These are phyloP conservation scores for Pilophorus perplexus DNA, from an alignment of 2,888 invertebrate genomes.

Conservation along the genomic window DNA sequence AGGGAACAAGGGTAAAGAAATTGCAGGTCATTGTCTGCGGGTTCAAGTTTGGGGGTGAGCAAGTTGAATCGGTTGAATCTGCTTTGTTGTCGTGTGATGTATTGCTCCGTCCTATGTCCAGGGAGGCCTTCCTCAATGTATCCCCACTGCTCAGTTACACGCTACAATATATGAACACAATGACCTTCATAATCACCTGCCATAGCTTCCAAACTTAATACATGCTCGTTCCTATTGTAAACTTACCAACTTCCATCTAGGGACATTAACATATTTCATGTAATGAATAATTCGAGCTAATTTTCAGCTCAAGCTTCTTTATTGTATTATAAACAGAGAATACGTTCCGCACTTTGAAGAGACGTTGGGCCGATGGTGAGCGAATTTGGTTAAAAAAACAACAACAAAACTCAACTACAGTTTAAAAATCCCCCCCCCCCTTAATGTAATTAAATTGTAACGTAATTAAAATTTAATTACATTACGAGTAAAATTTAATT, in stretches of 20 bases:
- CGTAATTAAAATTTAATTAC: too few relatives aligned
- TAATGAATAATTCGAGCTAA: too few relatives aligned
- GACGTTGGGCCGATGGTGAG: too few relatives aligned
- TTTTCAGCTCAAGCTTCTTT: too few relatives aligned
- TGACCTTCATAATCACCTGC: constrained; percentile 38
- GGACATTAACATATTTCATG: constrained; percentile 27
- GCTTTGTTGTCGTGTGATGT: constrained; percentile 44
- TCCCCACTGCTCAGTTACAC: constrained; percentile 35
- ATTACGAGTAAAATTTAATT: too few relatives aligned
- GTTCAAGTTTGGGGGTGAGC: constrained; percentile 28
- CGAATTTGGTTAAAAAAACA: too few relatives aligned
- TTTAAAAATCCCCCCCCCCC: too few relatives aligned
- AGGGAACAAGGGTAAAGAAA: constrained; percentile 19
- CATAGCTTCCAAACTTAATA: constrained; percentile 31
- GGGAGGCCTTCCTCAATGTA: constrained; percentile 23
- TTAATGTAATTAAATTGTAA: too few relatives aligned
- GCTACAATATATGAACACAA: constrained; percentile 42
- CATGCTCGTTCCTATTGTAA: constrained; percentile 31
- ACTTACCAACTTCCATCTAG: constrained; percentile 27
- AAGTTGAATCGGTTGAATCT: constrained; percentile 43
- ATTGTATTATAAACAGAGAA: too few relatives aligned
- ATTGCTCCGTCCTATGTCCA: constrained; percentile 34
- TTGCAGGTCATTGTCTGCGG: constrained; percentile 37
- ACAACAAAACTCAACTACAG: too few relatives aligned
- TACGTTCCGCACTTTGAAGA: too few relatives aligned